Conservation (phyloP, 2,113 vertebrate genomes). For the Spermophilus dauricus region DNA sequence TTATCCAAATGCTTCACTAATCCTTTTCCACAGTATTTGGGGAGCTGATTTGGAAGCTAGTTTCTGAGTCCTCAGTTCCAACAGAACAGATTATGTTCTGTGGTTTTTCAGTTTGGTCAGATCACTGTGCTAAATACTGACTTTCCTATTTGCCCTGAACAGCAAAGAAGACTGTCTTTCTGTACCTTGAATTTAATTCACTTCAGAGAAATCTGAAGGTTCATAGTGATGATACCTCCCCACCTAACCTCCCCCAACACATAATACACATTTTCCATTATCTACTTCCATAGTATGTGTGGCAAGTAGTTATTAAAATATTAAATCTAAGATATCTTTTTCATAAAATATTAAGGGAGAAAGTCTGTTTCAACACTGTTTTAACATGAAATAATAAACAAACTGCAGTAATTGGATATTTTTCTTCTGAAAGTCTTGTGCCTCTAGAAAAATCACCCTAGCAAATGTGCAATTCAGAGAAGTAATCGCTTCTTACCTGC, state of each 20-base stretch:
- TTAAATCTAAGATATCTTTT: constrained; percentile 76
- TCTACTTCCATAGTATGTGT: constrained; percentile 39
- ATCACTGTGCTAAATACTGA: not conserved
- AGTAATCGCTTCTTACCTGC: not conserved
- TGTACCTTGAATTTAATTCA: not conserved
- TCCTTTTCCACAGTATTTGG: not conserved
- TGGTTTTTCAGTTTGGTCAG: not conserved
- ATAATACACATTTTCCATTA: not conserved
- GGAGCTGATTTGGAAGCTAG: not conserved
- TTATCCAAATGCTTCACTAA: not conserved
- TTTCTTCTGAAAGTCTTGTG: constrained; percentile 71
- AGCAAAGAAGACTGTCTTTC: not conserved
- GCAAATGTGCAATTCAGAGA: constrained; percentile 27
- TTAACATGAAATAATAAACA: constrained; percentile 78
- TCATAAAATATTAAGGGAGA: constrained; percentile 81
- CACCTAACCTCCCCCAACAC: not conserved
- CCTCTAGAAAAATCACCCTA: constrained; percentile 51
- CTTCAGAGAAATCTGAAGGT: not conserved
- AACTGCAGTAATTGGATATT: constrained; percentile 66
- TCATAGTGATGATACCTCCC: not conserved
- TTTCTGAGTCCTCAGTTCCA: not conserved
- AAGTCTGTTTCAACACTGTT: constrained; percentile 72
- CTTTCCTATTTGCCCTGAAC: not conserved
- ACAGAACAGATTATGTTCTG: not conserved
- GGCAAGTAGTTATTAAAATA: constrained; percentile 81